A percentile compares a stretch with the other conserved stretches of the same genome.
Evolutionary conservation across 2,888 invertebrate species (phyloP).

Genomic region (Uropetala carovei): DNA sequence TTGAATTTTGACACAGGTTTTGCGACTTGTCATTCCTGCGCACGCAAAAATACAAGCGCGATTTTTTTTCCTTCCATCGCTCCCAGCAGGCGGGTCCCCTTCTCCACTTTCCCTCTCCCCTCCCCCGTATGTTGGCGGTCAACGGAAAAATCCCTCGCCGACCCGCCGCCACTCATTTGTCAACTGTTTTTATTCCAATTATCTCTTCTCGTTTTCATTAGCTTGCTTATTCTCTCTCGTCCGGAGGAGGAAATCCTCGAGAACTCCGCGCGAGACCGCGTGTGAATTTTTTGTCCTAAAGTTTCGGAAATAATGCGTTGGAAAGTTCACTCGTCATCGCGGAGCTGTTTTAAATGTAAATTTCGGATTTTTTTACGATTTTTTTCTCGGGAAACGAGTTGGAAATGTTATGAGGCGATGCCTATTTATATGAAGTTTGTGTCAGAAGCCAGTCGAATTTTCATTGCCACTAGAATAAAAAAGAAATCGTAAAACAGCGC

Average conservation of each 20-base stretch:
- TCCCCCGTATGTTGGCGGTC: background rate
- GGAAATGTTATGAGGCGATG: no score
- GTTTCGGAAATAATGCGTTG: background rate
- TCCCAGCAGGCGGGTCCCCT: no score
- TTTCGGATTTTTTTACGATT: background rate
- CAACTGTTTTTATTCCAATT: conserved; percentile 28
- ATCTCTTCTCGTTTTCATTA: conserved; percentile 24
- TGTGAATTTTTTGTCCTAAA: background rate
- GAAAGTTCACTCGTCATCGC: background rate
- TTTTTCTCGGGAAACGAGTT: no score
- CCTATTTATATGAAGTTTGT: no score
- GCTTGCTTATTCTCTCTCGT: background rate
- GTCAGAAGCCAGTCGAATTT: no score
- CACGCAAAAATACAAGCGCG: no score
- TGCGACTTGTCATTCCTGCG: background rate
- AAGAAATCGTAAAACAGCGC: no score
- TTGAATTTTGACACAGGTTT: conserved; percentile 25
- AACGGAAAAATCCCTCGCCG: conserved; percentile 14
- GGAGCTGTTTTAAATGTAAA: background rate
- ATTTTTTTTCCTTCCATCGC: no score
- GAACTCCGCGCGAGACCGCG: background rate
- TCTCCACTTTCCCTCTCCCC: no score
- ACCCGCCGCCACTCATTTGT: conserved; percentile 14
- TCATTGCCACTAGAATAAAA: no score
- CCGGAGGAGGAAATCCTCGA: background rate